Evolutionary conservation across 2,113 vertebrate genomes (phyloP), one percentile per base, ranked within the genome.

Genomic region (Ivindomyrus marchei): DNA sequence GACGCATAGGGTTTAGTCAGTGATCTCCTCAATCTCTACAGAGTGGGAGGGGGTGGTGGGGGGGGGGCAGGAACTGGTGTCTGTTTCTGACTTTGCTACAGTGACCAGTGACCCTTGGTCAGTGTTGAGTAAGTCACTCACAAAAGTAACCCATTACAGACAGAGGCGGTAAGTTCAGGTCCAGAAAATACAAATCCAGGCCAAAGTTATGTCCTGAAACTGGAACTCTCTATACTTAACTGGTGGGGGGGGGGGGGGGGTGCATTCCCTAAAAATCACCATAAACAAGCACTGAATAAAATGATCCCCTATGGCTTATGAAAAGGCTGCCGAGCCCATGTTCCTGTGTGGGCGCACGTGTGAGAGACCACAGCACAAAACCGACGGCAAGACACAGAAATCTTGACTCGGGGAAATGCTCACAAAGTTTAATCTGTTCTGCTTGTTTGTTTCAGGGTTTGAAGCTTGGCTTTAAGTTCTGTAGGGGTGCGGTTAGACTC

Each of bases 1-100:
- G 90, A 66, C 8, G n/a, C 62, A 27, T 90, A 93, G 46, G 50
- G 52, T 91, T 9, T 19, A 0, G 46, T 52, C 47, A 52, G 17
- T 24, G 85, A 36, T 27, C 27, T 1, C 6, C 36, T 84, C 17
- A 24, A n/a, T 13, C 39, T 10, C 19, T 39, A 21, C 15, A 10
- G 15, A 19, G 1, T 19, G 77, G 13, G 77, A 31, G 0, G 31
- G 31, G 31, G 31, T 31, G 31, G 27, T 31, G n/a, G 27, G 11
- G 11, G 47, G 47, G 47, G 47, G 0, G 56, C 56, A 9, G 56
- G 13, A 62, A 62, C 56, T 62, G 39, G 15, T 9, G 6, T 83
- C 77, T 19, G 4, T 46, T 24, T 84, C 17, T 19, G 80, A 84
- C 80, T 84, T 42, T 84, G 70, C 3, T 39, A 77, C 27, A 39